Conservation (phyloP, 1,140 invertebrate species). For the Neoseiulus cucumeris region DNA sequence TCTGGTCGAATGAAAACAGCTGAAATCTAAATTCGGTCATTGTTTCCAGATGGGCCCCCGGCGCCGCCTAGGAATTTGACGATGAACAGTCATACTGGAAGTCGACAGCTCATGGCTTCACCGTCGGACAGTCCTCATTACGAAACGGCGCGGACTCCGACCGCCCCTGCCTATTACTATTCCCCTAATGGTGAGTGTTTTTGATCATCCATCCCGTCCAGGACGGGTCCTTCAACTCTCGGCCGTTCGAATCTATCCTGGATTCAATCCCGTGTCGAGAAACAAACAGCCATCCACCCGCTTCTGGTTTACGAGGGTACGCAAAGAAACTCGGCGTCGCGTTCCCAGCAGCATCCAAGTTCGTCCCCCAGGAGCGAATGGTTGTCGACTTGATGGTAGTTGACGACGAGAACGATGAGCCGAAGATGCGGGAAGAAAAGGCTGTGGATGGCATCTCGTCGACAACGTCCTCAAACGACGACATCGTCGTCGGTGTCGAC, state of each 20-base stretch:
- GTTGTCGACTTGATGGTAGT: not conserved
- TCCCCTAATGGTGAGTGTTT: not conserved
- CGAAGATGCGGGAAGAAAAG: not conserved
- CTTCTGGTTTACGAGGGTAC: not conserved
- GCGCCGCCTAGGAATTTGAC: slow-evolving; percentile 1
- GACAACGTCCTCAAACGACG: too few relatives aligned
- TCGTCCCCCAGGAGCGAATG: not conserved
- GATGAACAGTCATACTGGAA: not conserved
- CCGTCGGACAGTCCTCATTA: not conserved
- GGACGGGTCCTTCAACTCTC: not conserved
- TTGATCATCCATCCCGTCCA: not conserved
- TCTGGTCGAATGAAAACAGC: too few relatives aligned
- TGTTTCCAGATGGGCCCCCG: slow-evolving; percentile 3
- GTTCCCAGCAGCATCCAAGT: not conserved
- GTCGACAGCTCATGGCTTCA: not conserved
- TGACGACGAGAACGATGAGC: not conserved
- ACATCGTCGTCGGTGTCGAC: too few relatives aligned
- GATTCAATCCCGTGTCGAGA: too few relatives aligned
- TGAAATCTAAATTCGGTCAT: too few relatives aligned
- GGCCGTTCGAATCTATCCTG: not conserved
- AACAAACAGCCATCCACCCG: too few relatives aligned
- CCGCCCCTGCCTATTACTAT: not conserved
- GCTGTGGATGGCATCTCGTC: not conserved
- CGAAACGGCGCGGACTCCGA: not conserved
- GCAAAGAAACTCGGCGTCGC: not conserved